These are phyloP conservation scores for Lomographa bimaculata DNA, from an alignment of 2,888 invertebrate species.

Conservation along the genomic window DNA sequence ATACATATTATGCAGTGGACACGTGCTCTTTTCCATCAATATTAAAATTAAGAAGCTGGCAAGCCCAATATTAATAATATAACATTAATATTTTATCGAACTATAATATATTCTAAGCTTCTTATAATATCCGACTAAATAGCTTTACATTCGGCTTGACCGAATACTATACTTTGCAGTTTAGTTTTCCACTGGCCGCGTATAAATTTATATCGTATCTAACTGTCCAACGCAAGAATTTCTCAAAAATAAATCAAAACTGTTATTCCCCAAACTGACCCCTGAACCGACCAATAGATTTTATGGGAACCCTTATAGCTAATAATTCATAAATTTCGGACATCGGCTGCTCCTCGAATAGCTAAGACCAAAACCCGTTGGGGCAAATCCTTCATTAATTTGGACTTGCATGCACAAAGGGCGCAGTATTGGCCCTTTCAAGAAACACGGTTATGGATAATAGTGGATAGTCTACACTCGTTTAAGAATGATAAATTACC, in stretches of 20 bases:
- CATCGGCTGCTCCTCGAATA: slow-evolving; percentile 44
- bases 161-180: too few species aligned
- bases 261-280: slow-evolving; percentile 36
- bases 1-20: slow-evolving; percentile 12
- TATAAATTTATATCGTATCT: too few species aligned
- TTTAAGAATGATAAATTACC: slow-evolving; percentile 84
- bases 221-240: slow-evolving; percentile 24
- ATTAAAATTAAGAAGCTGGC: slow-evolving; percentile 15
- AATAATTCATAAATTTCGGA: slow-evolving; percentile 78
- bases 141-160: slow-evolving; percentile 1
- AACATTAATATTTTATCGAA: slow-evolving; percentile 14
- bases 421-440: slow-evolving; percentile 66
- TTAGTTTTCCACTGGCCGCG: too few species aligned
- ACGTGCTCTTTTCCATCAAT: slow-evolving; percentile 13
- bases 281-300: slow-evolving; percentile 44
- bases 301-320: slow-evolving; percentile 70
- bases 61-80: slow-evolving; percentile 6
- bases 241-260: slow-evolving; percentile 32
- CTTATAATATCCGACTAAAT: slow-evolving; percentile 1
- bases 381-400: slow-evolving; percentile 67
- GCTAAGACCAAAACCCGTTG: slow-evolving; percentile 64
- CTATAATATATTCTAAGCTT: slow-evolving; percentile 12
- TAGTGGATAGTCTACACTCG: slow-evolving; percentile 71
- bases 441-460: slow-evolving; percentile 63
- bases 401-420: slow-evolving; percentile 62